These are phyloP conservation scores for Corythoichthys haematopterus DNA, from an alignment of 2,113 vertebrate genomes.

Conservation along the genomic window DNA sequence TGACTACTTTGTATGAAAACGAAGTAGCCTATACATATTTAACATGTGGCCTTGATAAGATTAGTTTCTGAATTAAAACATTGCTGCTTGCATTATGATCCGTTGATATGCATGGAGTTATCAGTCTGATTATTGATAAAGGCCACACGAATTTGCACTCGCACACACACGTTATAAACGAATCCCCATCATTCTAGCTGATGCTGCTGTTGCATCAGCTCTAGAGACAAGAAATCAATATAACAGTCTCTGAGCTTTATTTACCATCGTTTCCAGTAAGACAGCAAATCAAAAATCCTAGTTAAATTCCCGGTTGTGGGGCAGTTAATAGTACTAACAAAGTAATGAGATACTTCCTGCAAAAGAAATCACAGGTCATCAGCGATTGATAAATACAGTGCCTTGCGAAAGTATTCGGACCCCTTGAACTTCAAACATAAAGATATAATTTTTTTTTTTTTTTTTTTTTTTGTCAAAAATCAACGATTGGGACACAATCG, in stretches of 20 bases:
- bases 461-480: no score
- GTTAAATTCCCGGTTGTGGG: constrained; percentile 63
- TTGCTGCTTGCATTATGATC: no score
- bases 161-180: constrained; percentile 23
- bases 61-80: no score
- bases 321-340: constrained; percentile 40
- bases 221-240: constrained; percentile 61
- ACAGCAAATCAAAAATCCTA: constrained; percentile 47
- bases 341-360: constrained; percentile 34
- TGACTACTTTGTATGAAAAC: no score
- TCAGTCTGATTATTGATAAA: no score
- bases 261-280: constrained; percentile 70
- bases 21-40: neutral
- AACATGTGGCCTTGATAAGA: neutral
- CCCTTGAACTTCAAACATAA: no score
- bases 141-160: constrained; percentile 1
- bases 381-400: neutral
- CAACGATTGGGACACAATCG: no score
- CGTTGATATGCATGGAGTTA: no score
- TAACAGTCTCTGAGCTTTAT: constrained; percentile 57
- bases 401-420: no score
- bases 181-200: constrained; percentile 49
- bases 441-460: no score
- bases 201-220: constrained; percentile 42
- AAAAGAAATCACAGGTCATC: neutral